phyloP scores from a whole-genome alignment of 2,797 vertebrate genomes.

The Halcyon leucocephala region DNA sequence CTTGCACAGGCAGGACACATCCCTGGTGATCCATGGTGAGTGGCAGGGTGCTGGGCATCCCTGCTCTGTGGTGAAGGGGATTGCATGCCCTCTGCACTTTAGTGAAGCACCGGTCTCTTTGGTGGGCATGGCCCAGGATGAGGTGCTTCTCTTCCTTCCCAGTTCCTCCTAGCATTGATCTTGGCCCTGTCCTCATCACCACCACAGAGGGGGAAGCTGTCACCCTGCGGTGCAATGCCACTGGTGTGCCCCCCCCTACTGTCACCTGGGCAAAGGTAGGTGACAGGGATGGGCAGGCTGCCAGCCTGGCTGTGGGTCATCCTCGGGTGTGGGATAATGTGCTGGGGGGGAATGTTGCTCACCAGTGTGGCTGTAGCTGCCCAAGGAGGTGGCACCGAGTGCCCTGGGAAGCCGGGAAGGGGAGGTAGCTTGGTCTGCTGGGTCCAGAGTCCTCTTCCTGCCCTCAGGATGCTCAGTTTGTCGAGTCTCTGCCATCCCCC shows the following conservation, averaged over 20 bases:
- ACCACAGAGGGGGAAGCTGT: conserved; percentile 84
- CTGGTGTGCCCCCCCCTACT: conserved; percentile 83
- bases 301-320: background rate
- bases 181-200: conserved; percentile 82
- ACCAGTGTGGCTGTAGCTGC: background rate
- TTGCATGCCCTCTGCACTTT: background rate
- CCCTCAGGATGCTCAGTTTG: background rate
- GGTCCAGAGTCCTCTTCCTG: background rate
- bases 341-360: background rate
- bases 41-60: background rate
- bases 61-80: fast-evolving
- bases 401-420: background rate
- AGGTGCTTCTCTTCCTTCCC: conserved; percentile 2
- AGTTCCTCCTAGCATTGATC: conserved; percentile 90
- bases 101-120: background rate
- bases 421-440: background rate
- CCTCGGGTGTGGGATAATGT: fast-evolving
- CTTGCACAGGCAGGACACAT: conserved; percentile 80
- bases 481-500: background rate
- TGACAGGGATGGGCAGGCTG: background rate
- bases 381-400: background rate
- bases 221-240: conserved; percentile 84
- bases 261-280: conserved; percentile 92
- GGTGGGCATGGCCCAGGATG: fast-evolving
- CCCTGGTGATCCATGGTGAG: conserved; percentile 87